Evolutionary conservation across 1,140 invertebrate genomes (phyloP).

Genomic region (Eubasilissa regina): DNA sequence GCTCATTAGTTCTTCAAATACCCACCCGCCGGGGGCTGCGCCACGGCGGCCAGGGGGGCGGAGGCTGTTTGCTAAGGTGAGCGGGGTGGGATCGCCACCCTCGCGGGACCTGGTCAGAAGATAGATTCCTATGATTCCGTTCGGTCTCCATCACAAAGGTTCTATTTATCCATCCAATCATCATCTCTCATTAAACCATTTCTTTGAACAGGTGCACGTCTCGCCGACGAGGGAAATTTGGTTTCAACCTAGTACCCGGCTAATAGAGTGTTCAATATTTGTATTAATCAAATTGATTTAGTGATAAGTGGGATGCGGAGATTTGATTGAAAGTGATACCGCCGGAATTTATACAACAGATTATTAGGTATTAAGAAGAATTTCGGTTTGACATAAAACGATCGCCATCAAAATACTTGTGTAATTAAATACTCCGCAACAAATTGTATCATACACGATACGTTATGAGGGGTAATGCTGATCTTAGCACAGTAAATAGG

Average conservation of each 20-base stretch:
- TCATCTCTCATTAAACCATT: background rate
- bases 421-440: no score
- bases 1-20: slow-evolving; percentile 61
- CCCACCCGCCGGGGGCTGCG: slow-evolving; percentile 20
- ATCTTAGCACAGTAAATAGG: no score
- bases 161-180: slow-evolving; percentile 33
- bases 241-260: background rate
- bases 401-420: no score
- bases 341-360: no score
- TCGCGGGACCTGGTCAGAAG: slow-evolving; percentile 28
- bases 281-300: background rate
- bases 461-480: no score
- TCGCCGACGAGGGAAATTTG: background rate
- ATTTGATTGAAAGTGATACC: background rate
- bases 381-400: no score
- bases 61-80: slow-evolving; percentile 20
- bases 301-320: background rate
- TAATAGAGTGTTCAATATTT: slow-evolving; percentile 8
- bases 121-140: slow-evolving; percentile 13
- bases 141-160: slow-evolving; percentile 9
- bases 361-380: no score
- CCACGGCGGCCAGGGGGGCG: background rate
- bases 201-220: slow-evolving; percentile 7
- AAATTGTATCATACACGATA: no score
- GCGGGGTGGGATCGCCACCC: background rate